These are phyloP conservation scores for Xiphophorus birchmanni DNA, from an alignment of 2,797 vertebrate species.

Conservation along the genomic window DNA sequence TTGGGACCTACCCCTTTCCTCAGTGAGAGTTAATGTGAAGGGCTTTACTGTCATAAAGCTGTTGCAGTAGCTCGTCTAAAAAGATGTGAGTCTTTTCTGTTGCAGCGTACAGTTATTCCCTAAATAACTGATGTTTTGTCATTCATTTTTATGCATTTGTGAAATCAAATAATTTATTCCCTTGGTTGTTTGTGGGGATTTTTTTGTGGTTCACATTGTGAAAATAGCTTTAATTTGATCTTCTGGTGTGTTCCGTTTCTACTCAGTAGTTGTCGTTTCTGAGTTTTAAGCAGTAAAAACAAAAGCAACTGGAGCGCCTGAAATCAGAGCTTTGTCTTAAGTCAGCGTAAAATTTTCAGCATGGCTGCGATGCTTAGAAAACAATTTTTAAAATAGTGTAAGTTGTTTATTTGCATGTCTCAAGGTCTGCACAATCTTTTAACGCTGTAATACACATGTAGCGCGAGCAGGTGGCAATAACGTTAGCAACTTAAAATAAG, in stretches of 20 bases:
- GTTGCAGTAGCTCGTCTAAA: background rate
- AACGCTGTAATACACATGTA: background rate
- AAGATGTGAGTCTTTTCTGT: background rate
- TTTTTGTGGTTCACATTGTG: background rate
- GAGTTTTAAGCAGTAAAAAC: background rate
- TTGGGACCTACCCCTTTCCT: background rate
- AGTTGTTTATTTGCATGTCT: background rate
- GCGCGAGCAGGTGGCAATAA: background rate
- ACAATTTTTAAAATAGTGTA: background rate
- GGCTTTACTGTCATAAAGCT: background rate
- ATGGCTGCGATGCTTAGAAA: background rate
- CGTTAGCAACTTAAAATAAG: background rate
- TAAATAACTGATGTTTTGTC: background rate
- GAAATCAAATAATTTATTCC: background rate
- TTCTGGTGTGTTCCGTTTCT: background rate
- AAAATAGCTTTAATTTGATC: background rate
- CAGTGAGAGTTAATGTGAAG: background rate
- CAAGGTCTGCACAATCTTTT: background rate
- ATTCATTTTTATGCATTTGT: slow-evolving; percentile 2
- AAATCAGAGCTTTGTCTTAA: background rate
- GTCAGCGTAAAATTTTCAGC: background rate
- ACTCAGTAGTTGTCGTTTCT: background rate
- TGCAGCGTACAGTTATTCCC: background rate
- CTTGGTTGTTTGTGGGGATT: background rate
- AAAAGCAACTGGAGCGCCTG: background rate